Evolutionary conservation across 1,140 invertebrate species (phyloP).

Genomic region (Bilobella aurantiaca): DNA sequence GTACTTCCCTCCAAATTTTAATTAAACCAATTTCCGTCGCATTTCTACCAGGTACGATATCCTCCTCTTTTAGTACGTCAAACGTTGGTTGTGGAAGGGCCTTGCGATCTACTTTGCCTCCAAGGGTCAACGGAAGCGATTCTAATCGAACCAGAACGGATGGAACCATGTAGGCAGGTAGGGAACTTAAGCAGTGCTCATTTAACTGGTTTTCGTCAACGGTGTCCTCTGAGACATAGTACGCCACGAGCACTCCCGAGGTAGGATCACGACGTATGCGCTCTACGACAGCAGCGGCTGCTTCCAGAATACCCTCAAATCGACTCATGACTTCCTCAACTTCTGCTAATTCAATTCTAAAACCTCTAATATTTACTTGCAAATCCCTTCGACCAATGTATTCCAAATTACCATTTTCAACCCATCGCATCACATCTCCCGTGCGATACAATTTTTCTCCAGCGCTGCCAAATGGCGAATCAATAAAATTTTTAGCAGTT

Average conservation of each 20-base stretch:
- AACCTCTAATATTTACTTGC: slow-evolving; percentile 19
- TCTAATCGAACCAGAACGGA: neutral
- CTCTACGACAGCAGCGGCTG: neutral
- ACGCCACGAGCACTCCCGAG: neutral
- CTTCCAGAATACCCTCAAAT: neutral
- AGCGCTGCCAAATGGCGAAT: neutral
- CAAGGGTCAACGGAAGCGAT: neutral
- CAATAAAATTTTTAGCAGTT: neutral
- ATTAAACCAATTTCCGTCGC: no score
- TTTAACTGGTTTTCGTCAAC: neutral
- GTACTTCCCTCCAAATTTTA: no score
- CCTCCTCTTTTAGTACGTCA: no score
- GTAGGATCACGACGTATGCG: neutral
- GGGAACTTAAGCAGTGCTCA: neutral
- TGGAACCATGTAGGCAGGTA: slow-evolving; percentile 7
- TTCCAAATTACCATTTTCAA: slow-evolving; percentile 4
- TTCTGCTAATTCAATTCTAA: slow-evolving; percentile 15
- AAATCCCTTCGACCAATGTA: slow-evolving; percentile 10
- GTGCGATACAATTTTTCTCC: slow-evolving; percentile 9
- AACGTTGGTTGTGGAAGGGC: neutral
- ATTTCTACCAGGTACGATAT: no score
- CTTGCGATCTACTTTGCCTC: neutral
- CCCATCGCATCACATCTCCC: slow-evolving; percentile 1
- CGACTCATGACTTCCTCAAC: slow-evolving; percentile 1
- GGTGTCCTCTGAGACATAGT: neutral